A percentile compares a stretch with the other conserved stretches of the same genome.
Conservation (phyloP, 2,797 vertebrate species). For the Melanotaenia parkinsoni region DNA sequence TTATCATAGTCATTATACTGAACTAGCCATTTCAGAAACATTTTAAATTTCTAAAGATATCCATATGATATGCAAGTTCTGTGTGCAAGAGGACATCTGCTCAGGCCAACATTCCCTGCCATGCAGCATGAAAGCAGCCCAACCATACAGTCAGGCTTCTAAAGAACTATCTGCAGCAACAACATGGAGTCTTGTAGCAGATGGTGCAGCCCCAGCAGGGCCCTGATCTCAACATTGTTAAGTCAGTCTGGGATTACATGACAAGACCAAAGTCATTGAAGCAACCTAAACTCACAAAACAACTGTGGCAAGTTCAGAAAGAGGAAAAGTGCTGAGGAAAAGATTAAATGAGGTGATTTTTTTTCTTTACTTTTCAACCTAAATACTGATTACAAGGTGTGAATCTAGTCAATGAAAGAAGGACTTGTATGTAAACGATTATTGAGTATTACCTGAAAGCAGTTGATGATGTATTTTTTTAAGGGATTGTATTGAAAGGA, state of each 20-base stretch:
- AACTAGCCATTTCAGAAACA: neutral
- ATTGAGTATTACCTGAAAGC: too few relatives aligned
- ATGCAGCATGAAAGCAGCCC: neutral
- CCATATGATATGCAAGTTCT: neutral
- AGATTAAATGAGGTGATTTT: neutral
- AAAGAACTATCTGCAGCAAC: conserved; percentile 4
- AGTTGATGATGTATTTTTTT: too few relatives aligned
- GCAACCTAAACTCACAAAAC: neutral
- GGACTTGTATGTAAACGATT: too few relatives aligned
- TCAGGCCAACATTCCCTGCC: neutral
- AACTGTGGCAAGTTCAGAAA: neutral
- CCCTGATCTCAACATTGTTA: neutral
- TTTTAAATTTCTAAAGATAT: neutral
- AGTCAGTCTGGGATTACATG: neutral
- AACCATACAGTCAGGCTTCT: neutral
- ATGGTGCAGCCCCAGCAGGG: conserved; percentile 3
- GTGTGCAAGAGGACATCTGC: neutral
- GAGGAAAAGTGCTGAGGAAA: neutral
- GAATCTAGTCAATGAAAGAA: too few relatives aligned
- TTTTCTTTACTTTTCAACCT: neutral
- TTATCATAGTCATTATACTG: neutral
- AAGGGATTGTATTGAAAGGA: too few relatives aligned
- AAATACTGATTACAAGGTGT: neutral
- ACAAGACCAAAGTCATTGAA: neutral
- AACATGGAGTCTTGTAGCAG: neutral